Percentiles rank a stretch among this genome's conserved stretches.
Evolutionary conservation across 2,888 invertebrate species (phyloP).

Genomic region (Syrista parreyssii): DNA sequence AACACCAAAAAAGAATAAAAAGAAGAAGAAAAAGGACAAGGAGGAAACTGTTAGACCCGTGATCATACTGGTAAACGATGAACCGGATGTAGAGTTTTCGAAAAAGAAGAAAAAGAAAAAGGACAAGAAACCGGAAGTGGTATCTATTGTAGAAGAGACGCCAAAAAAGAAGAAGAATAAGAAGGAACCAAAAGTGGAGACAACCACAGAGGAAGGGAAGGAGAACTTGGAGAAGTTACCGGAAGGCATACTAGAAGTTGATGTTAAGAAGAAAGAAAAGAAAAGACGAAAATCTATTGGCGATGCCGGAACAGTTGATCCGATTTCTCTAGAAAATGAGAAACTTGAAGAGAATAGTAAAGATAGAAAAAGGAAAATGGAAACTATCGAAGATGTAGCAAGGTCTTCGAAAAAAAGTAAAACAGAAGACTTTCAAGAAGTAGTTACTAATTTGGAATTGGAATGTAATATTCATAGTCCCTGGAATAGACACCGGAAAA

Average conservation of each 20-base stretch:
- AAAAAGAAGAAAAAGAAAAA: constrained; percentile 18
- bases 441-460: no score
- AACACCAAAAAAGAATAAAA: constrained; percentile 16
- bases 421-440: no score
- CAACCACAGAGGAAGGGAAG: neutral
- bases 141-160: constrained; percentile 15
- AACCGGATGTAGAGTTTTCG: neutral
- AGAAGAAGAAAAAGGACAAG: constrained; percentile 10
- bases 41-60: neutral
- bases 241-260: constrained; percentile 2
- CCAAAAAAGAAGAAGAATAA: constrained; percentile 7
- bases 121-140: constrained; percentile 22
- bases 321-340: neutral
- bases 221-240: neutral
- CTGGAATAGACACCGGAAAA: constrained; percentile 26
- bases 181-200: constrained; percentile 5
- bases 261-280: constrained; percentile 8
- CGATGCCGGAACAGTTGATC: no score
- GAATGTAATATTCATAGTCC: constrained; percentile 17
- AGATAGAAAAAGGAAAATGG: constrained; percentile 1
- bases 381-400: neutral
- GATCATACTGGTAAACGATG: constrained; percentile 3
- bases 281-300: constrained; percentile 5
- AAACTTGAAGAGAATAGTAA: constrained; percentile 5
- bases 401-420: no score